These are phyloP conservation scores for Etheostoma spectabile DNA, from an alignment of 2,113 vertebrate genomes.

Conservation along the genomic window DNA sequence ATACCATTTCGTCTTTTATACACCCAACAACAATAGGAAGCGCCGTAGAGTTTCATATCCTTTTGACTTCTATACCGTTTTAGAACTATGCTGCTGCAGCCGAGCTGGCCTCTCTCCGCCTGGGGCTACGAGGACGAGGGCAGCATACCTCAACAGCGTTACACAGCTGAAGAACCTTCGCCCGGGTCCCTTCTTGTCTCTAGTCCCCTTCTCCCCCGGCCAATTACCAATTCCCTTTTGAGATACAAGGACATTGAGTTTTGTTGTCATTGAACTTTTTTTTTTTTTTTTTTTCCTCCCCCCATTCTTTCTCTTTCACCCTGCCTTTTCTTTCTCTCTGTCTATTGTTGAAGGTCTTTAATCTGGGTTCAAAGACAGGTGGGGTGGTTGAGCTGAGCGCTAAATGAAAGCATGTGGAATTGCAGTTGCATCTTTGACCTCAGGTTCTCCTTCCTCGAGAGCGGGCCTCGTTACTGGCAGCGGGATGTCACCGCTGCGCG, in stretches of 20 bases:
- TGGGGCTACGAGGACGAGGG: constrained; percentile 48
- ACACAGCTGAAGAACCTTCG: constrained; percentile 41
- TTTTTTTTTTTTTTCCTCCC: constrained; percentile 11
- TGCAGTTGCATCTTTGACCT: constrained; percentile 73
- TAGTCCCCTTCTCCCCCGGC: constrained; percentile 13
- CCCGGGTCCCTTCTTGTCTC: constrained; percentile 21
- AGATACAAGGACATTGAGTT: constrained; percentile 74
- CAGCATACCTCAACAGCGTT: constrained; percentile 49
- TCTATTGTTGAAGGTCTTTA: constrained; percentile 76
- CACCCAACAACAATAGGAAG: constrained; percentile 57
- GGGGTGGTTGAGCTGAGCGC: constrained; percentile 59
- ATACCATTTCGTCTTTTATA: constrained; percentile 56
- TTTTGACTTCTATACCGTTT: constrained; percentile 68
- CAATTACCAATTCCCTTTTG: constrained; percentile 77
- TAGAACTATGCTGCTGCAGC: constrained; percentile 42
- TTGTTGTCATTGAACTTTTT: constrained; percentile 65
- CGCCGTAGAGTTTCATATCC: constrained; percentile 54
- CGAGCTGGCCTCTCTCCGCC: constrained; percentile 52
- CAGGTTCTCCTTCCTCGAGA: constrained; percentile 75
- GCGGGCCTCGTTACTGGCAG: constrained; percentile 69
- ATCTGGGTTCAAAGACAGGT: constrained; percentile 78
- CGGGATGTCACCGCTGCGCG: constrained; percentile 66
- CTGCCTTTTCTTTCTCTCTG: constrained; percentile 12
- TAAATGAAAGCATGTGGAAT: constrained; percentile 73
- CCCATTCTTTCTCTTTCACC: not conserved